Evolutionary conservation across 2,888 invertebrate species (phyloP).

Genomic region (Pterostichus madidus): DNA sequence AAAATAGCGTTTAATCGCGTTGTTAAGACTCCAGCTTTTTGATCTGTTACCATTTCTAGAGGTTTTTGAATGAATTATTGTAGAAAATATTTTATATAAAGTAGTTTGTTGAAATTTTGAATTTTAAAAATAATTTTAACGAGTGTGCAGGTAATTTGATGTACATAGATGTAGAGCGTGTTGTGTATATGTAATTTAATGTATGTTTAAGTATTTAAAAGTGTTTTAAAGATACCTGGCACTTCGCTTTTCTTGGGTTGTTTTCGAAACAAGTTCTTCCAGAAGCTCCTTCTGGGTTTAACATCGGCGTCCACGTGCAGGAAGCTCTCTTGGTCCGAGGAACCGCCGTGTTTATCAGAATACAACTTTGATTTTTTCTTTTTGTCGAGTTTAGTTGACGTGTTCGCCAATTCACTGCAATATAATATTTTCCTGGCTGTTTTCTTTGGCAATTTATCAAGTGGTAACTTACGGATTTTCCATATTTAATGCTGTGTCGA

Average conservation of each 20-base stretch:
- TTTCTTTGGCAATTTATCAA: no score
- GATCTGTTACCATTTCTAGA: not conserved
- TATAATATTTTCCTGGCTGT: no score
- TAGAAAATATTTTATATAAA: no score
- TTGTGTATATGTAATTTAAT: no score
- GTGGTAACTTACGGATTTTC: conserved; percentile 7
- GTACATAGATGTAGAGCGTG: not conserved
- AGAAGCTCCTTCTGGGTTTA: conserved; percentile 26
- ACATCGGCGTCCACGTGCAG: not conserved
- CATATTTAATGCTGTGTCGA: not conserved
- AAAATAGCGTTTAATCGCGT: conserved; percentile 10
- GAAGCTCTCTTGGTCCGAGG: not conserved
- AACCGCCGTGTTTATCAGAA: not conserved
- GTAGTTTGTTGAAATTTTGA: no score
- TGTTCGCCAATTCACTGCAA: conserved; percentile 23
- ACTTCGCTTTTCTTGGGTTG: conserved; percentile 4
- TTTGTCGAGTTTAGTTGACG: conserved; percentile 17
- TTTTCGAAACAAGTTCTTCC: conserved; percentile 25
- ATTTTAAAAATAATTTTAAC: no score
- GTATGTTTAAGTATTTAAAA: not conserved
- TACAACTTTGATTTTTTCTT: conserved; percentile 31
- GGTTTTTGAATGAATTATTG: no score
- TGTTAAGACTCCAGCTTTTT: not conserved
- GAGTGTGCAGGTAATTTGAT: not conserved
- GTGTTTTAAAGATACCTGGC: not conserved